phyloP scores from a whole-genome alignment of 2,888 invertebrate species.

The Metalampra italica region DNA sequence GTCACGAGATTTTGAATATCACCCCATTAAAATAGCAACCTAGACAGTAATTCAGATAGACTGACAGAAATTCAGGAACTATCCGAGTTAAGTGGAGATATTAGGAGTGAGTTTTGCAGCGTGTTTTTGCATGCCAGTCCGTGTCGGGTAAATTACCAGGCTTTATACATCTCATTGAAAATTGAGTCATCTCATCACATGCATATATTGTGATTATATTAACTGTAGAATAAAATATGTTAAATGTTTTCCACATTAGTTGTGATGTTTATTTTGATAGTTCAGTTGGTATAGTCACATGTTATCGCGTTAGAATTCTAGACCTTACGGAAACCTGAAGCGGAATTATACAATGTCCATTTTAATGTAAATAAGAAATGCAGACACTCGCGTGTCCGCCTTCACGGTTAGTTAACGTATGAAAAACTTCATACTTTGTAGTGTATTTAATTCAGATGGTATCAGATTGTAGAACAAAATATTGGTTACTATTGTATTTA shows the following conservation, averaged over 20 bases:
- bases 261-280: not conserved
- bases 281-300: not conserved
- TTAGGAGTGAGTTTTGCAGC: too few species aligned
- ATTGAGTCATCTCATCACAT: not conserved
- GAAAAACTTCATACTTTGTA: conserved; percentile 49
- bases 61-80: too few species aligned
- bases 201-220: not conserved
- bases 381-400: conserved; percentile 35
- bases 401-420: conserved; percentile 47
- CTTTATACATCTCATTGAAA: not conserved
- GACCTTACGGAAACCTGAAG: conserved; percentile 1
- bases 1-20: too few species aligned
- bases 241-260: not conserved
- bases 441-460: conserved; percentile 55
- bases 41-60: too few species aligned
- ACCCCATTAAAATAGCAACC: too few species aligned
- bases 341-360: conserved; percentile 27
- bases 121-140: too few species aligned
- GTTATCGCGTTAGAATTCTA: not conserved
- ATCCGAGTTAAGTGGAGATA: too few species aligned
- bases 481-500: conserved; percentile 53
- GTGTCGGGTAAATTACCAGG: not conserved
- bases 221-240: too few species aligned
- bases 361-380: conserved; percentile 48
- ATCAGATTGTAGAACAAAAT: conserved; percentile 61